Evolutionary conservation across 2,888 invertebrate genomes (phyloP).

Genomic region (Apomyelois bistriatella): DNA sequence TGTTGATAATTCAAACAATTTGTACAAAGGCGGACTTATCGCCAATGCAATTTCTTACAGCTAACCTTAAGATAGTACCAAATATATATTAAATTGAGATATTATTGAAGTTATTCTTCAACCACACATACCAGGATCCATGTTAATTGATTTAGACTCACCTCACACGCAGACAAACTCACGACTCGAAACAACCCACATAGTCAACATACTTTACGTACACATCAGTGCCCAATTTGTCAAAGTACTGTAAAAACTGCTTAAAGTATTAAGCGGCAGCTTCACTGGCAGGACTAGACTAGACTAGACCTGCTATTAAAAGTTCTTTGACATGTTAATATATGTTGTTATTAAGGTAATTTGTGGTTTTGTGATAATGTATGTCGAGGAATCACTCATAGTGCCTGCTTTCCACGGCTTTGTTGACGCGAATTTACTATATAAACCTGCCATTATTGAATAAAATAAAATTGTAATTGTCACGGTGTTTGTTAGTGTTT

Average conservation of each 20-base stretch:
- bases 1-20: no score
- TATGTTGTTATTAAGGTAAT: neutral
- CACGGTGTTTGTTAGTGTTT: no score
- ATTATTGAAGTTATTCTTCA: no score
- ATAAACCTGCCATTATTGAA: neutral
- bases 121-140: no score
- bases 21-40: no score
- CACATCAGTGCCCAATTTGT: conserved; percentile 38
- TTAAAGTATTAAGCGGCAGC: neutral
- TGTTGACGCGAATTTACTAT: neutral
- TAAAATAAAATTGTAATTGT: no score
- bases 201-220: conserved; percentile 34
- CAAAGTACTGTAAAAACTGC: conserved; percentile 20
- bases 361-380: neutral
- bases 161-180: conserved; percentile 15
- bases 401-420: neutral
- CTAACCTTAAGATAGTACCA: no score
- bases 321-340: neutral
- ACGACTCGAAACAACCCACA: conserved; percentile 14
- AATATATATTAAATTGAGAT: no score
- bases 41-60: no score
- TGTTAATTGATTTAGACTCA: conserved; percentile 23
- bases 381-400: neutral
- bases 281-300: neutral
- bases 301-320: neutral